Conservation (phyloP, 1,140 invertebrate species). For the Bombus ignitus region DNA sequence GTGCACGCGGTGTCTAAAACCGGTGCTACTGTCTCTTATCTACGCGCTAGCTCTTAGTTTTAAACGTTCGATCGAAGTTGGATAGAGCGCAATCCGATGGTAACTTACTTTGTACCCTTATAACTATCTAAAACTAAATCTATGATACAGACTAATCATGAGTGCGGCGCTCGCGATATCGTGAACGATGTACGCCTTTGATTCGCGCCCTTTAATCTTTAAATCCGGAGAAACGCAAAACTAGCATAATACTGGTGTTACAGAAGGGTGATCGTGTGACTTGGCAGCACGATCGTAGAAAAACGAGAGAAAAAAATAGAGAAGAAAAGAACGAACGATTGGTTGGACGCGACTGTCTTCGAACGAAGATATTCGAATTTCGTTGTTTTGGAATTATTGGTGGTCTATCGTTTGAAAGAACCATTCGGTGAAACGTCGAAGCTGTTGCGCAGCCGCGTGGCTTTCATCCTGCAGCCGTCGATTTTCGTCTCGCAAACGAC, state of each 20-base stretch:
- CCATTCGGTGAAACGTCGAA: slow-evolving; percentile 96
- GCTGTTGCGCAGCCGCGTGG: slow-evolving; percentile 93
- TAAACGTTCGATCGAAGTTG: neutral
- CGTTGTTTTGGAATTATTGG: slow-evolving; percentile 80
- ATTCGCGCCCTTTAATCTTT: slow-evolving; percentile 33
- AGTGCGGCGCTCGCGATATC: neutral
- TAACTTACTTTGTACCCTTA: slow-evolving; percentile 67
- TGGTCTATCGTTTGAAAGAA: slow-evolving; percentile 94
- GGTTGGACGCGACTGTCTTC: neutral
- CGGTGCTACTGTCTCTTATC: neutral
- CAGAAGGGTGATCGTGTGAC: neutral
- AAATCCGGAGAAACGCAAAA: slow-evolving; percentile 38
- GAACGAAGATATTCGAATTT: neutral
- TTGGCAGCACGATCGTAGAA: neutral
- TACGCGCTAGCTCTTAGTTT: neutral
- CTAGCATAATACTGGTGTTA: slow-evolving; percentile 76
- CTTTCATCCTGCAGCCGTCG: slow-evolving; percentile 93
- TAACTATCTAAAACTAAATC: slow-evolving; percentile 15
- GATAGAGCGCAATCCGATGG: slow-evolving; percentile 55
- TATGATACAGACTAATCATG: slow-evolving; percentile 53
- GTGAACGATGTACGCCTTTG: neutral
- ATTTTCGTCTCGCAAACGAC: slow-evolving; percentile 92
- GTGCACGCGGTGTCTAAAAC: neutral
- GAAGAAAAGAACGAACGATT: neutral
- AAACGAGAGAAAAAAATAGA: slow-evolving; percentile 16